Percentiles rank a stretch among this genome's conserved stretches.
These are phyloP conservation scores for Drosophila prolongata DNA, from an alignment of 2,888 invertebrate species.

Conservation along the genomic window DNA sequence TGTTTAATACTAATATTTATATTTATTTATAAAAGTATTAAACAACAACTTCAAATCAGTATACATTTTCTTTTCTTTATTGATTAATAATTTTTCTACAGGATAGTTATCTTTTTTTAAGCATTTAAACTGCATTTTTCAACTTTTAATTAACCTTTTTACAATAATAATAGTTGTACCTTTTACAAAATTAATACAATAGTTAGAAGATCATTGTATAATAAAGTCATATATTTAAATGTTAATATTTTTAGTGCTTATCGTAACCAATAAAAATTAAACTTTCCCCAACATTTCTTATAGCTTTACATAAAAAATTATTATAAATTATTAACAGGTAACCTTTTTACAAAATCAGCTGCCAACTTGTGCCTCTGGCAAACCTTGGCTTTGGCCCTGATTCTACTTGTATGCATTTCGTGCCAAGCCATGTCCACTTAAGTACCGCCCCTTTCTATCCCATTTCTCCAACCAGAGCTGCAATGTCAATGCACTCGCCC, in stretches of 20 bases:
- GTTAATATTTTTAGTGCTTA: not conserved
- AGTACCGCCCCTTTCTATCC: conserved; percentile 3
- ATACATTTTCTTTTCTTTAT: too few relatives aligned
- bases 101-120: too few relatives aligned
- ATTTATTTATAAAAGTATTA: too few relatives aligned
- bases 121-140: too few relatives aligned
- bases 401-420: conserved; percentile 8
- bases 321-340: not conserved
- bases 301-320: not conserved
- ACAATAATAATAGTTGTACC: too few relatives aligned
- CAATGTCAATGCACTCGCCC: conserved; percentile 66
- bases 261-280: not conserved
- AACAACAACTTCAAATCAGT: too few relatives aligned
- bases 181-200: too few relatives aligned
- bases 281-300: too few relatives aligned
- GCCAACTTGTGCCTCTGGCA: conserved; percentile 12
- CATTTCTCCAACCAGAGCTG: not conserved
- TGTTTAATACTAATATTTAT: not conserved
- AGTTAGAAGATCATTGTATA: too few relatives aligned
- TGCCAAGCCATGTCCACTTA: conserved; percentile 19
- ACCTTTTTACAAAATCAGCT: conserved; percentile 4
- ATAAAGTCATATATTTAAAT: not conserved
- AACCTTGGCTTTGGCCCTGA: conserved; percentile 33
- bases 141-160: too few relatives aligned
- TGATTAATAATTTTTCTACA: too few relatives aligned